phyloP scores from a whole-genome alignment of 2,113 vertebrate species.

The Atherinomorus stipes region DNA sequence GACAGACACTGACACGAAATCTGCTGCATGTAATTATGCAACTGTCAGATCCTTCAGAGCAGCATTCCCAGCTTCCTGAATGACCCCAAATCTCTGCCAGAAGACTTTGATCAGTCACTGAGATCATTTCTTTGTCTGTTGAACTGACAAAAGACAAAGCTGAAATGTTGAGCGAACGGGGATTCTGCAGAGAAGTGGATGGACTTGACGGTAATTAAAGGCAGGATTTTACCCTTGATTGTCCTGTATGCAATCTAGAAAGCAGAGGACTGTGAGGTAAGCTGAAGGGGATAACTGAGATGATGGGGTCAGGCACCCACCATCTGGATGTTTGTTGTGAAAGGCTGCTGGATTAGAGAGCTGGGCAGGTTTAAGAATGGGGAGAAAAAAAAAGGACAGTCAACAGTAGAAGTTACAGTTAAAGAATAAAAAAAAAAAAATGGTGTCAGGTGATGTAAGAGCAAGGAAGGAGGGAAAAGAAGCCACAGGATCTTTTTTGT shows the following conservation, averaged over 20 bases:
- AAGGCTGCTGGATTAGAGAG: slow-evolving; percentile 33
- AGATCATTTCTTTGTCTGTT: slow-evolving; percentile 57
- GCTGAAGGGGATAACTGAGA: slow-evolving; percentile 26
- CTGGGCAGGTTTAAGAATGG: slow-evolving; percentile 15
- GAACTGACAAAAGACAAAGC: slow-evolving; percentile 55
- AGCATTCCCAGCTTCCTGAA: slow-evolving; percentile 50
- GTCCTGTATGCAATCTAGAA: slow-evolving; percentile 39
- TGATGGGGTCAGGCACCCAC: slow-evolving; percentile 3
- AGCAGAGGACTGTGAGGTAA: slow-evolving; percentile 18
- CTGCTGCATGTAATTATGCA: slow-evolving; percentile 29
- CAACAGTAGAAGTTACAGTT: neutral
- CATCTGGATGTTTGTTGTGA: slow-evolving; percentile 30
- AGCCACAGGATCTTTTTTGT: neutral
- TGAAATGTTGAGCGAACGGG: slow-evolving; percentile 30
- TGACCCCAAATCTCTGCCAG: slow-evolving; percentile 45
- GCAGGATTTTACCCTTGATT: slow-evolving; percentile 41
- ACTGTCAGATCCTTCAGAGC: slow-evolving; percentile 27
- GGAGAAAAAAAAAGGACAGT: neutral
- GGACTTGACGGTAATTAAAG: slow-evolving; percentile 57
- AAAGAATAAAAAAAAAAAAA: neutral
- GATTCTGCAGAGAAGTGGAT: slow-evolving; percentile 31
- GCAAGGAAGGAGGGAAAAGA: neutral
- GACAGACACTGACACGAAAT: slow-evolving; percentile 6
- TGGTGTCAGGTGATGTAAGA: neutral
- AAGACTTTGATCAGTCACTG: slow-evolving; percentile 61